Conservation (phyloP, 2,113 vertebrate species). For the Vulpes ferrilata region DNA sequence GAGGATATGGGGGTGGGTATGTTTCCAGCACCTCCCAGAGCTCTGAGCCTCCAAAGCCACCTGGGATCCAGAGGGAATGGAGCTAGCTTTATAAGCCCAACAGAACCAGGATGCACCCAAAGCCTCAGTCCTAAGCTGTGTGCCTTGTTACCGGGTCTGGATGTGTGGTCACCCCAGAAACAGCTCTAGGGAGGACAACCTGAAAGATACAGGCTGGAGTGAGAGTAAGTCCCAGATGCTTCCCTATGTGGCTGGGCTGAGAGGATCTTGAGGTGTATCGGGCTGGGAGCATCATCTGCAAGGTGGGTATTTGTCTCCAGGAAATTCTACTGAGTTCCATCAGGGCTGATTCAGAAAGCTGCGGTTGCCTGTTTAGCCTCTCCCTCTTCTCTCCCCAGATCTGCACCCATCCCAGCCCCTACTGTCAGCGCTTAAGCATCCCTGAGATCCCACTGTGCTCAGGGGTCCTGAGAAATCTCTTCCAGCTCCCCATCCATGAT, state of each 20-base stretch:
- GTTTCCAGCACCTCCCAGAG: background rate
- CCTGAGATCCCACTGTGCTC: background rate
- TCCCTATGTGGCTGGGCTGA: fast-evolving
- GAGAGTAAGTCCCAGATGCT: background rate
- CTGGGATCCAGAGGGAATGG: background rate
- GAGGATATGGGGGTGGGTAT: fast-evolving
- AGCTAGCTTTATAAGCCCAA: background rate
- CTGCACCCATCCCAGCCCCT: fast-evolving
- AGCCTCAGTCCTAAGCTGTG: background rate
- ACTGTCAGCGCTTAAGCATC: background rate
- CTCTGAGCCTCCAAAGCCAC: background rate
- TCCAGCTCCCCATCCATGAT: background rate
- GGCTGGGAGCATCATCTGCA: background rate
- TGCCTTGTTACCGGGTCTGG: background rate
- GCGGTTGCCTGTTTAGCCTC: background rate
- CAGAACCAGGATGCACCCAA: fast-evolving
- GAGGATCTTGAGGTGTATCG: background rate
- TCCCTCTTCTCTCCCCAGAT: background rate
- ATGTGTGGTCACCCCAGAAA: background rate
- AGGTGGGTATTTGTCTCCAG: background rate
- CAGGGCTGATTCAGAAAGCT: background rate
- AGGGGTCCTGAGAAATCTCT: background rate
- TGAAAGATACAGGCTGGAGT: background rate
- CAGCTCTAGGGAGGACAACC: background rate
- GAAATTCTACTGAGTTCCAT: background rate